A percentile compares a stretch with the other conserved stretches of the same genome.
Conservation (phyloP, 2,113 vertebrate genomes). For the Ammospiza caudacuta region DNA sequence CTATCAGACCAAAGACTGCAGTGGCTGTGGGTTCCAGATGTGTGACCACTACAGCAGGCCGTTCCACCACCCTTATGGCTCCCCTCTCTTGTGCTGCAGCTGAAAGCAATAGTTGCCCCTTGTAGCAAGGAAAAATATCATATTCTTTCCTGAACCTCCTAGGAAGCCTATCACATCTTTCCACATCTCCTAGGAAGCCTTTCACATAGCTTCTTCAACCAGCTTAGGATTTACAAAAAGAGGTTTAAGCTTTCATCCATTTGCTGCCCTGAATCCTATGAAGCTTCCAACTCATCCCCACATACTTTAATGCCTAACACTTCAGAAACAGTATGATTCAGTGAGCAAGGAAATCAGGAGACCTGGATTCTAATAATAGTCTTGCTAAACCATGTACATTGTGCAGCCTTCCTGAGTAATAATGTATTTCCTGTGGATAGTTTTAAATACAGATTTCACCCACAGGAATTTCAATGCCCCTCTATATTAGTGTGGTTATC, state of each 20-base stretch:
- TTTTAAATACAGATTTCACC: background rate
- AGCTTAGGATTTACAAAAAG: background rate
- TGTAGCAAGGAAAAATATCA: background rate
- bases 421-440: background rate
- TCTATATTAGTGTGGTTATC: background rate
- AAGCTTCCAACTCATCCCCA: background rate
- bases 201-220: background rate
- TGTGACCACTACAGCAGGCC: background rate
- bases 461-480: background rate
- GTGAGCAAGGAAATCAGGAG: background rate
- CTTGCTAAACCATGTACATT: background rate
- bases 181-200: background rate
- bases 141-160: background rate
- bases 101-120: background rate
- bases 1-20: background rate
- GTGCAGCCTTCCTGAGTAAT: background rate
- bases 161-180: background rate
- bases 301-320: background rate
- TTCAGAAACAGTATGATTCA: background rate
- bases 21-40: background rate
- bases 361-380: background rate
- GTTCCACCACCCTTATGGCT: background rate
- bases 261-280: background rate
- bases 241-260: background rate
- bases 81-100: background rate